These are phyloP conservation scores for Hipparchia sbordonii DNA, from an alignment of 2,888 invertebrate genomes.

Conservation along the genomic window DNA sequence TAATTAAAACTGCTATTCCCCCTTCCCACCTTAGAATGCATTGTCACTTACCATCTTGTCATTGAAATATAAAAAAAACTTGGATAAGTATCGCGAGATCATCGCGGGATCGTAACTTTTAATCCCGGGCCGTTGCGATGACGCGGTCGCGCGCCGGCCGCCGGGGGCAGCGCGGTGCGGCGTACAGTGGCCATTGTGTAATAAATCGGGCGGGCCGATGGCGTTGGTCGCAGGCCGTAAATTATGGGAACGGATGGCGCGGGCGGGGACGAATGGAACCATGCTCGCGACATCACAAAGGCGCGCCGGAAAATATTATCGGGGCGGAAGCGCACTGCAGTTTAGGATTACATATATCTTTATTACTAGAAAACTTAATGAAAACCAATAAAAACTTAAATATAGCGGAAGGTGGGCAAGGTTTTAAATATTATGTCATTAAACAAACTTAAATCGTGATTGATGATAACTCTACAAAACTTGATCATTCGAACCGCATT, in stretches of 20 bases:
- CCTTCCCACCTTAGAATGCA: no score
- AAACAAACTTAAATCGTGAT: neutral
- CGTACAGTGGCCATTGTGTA: slow-evolving; percentile 63
- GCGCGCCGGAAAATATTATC: slow-evolving; percentile 69
- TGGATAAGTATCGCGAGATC: slow-evolving; percentile 10
- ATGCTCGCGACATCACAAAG: slow-evolving; percentile 70
- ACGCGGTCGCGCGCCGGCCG: neutral
- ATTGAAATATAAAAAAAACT: no score
- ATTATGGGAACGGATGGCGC: slow-evolving; percentile 53
- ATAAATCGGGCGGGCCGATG: slow-evolving; percentile 71
- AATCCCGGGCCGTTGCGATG: slow-evolving; percentile 24
- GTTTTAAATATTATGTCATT: no score
- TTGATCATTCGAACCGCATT: neutral
- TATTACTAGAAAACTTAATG: no score
- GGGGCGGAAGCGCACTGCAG: slow-evolving; percentile 46
- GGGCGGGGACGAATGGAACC: slow-evolving; percentile 46
- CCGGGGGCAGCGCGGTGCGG: slow-evolving; percentile 16
- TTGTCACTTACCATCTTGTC: no score
- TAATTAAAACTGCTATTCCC: no score
- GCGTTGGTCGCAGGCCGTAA: slow-evolving; percentile 56
- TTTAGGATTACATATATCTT: slow-evolving; percentile 5
- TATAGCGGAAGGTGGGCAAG: no score
- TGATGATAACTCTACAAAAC: neutral
- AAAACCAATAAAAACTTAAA: no score
- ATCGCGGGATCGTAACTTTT: slow-evolving; percentile 8